Base-by-base conservation (phyloP, 2,888 invertebrate species). In the Lithosia quadra region DNA sequence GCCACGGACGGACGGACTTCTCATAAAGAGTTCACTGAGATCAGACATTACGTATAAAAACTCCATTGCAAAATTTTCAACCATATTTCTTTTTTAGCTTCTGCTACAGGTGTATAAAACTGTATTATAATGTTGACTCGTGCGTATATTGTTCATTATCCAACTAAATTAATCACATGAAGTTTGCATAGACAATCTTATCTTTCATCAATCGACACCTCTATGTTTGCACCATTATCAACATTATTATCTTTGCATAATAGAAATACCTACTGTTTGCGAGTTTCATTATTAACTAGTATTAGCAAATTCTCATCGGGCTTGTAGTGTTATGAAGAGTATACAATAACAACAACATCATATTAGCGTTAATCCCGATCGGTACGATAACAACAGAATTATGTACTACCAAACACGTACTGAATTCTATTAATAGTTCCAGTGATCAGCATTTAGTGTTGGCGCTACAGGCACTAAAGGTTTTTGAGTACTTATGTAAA, bases 121-220 rank as follows among this genome's bases (percentile, higher is more conserved):
- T n/a, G 36, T 36, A 11, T 1, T 1, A 36, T 1, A 7, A 36
- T 22, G 36, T 28, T 63, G 13, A 59, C 15, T 49, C 13, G 0
- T 22, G 15, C 15, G 36, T 39, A 15, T 15, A 13, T 13, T 15
- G 33, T n/a, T 39, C 11, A 55, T 36, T 60, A 36, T 57, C 49
- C 33, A 10, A 53, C 34, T 57, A 43, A 57, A 60, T 60, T 60
- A 49, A 60, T 36, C 1, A 53, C 3, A 34, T 34, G 43, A n/a
- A 49, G 49, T 36, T 34, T 22, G 22, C 39, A 63, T 49, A 56
- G 28, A 59, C 64, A 78, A 68, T 68, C 67, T 78, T 70, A 78
- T 80, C 78, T 78, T 39, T 39, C 36, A 33, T 70, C 49, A 69
- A 78, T 70, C 78, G 67, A 78, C 70, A 80, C 56, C 59, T 74